These are phyloP conservation scores for Selene dorsalis DNA, from an alignment of 2,797 vertebrate genomes.

Conservation along the genomic window DNA sequence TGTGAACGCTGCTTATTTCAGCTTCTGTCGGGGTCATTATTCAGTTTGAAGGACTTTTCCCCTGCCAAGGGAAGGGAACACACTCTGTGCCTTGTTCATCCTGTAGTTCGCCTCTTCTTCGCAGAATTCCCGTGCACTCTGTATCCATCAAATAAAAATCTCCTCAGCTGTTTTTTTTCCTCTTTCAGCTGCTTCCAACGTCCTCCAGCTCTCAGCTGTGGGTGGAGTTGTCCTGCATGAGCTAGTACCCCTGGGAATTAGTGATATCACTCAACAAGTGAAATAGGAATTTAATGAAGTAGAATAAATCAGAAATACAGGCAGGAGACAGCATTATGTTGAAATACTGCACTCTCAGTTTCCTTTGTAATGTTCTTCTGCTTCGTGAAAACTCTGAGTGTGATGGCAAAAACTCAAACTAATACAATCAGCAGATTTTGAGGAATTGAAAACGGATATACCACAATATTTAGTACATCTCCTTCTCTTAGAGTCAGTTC, in stretches of 20 bases:
- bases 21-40: constrained; percentile 56
- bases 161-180: constrained; percentile 45
- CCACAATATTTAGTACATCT: not conserved
- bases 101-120: constrained; percentile 47
- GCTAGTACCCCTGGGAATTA: constrained; percentile 19
- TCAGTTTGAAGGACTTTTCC: constrained; percentile 59
- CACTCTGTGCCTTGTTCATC: constrained; percentile 61
- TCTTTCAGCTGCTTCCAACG: constrained; percentile 24
- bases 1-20: constrained; percentile 42
- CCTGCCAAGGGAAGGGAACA: constrained; percentile 40
- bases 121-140: constrained; percentile 41
- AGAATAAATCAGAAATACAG: constrained; percentile 17
- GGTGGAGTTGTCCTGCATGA: constrained; percentile 21
- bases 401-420: not conserved
- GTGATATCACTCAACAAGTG: constrained; percentile 6
- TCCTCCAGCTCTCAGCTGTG: constrained; percentile 40
- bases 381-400: not conserved
- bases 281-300: constrained; percentile 35
- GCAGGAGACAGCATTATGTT: constrained; percentile 3
- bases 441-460: not conserved
- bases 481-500: not conserved
- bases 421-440: constrained; percentile 1
- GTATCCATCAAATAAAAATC: constrained; percentile 41
- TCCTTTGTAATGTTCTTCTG: constrained; percentile 1
- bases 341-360: constrained; percentile 8